Evolutionary conservation across 2,888 invertebrate genomes (phyloP), one percentile per base, ranked within the genome.

Genomic region (Metopia argyrocephala): DNA sequence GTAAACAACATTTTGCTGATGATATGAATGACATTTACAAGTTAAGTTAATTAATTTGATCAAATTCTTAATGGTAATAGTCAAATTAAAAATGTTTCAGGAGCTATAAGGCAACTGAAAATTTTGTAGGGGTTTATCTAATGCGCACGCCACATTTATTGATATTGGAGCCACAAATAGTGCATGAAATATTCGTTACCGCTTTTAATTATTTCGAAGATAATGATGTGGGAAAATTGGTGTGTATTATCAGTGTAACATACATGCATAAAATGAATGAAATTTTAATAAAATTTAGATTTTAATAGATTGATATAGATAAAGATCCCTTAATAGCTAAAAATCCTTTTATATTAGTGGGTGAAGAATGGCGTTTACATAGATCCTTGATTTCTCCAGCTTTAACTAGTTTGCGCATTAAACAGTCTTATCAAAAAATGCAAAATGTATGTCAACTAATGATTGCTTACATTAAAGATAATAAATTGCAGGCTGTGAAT

Each of bases 331-430:
- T 93, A 1, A 84, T 91, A 3, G 88, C 90, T 0, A 89, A 89
- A 79, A 91, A 92, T 88, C 92, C 92, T 0, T 92, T 93, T 82
- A 85, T 90, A 4, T 85, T 92, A 21, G 90, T 89, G 45, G 91
- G 92, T 0, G 86, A 90, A 15, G 89, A 91, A 83, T 92, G 93
- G 93, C 91, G 91, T 46, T 86, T 87, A 5, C 87, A 91, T 6
- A 89, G 93, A 12, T 85, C 87, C 1, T 90, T 91, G 79, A 85
- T 93, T 56, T 91, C 92, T 0, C 91, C 92, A 0, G 90, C 91
- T 7, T 90, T 93, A 70, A 92, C 92, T 9, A 88, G 90, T 15
- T 91, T 90, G 7, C 92, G 92, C 76, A 85, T 89, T 5, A 92
- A 92, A 76, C 87, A 90, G 5, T 91, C 92, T 85, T 92, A 91